A percentile compares a stretch with the other conserved stretches of the same genome.
These are phyloP conservation scores for Agelastica alni DNA, from an alignment of 2,888 invertebrate genomes.

Conservation along the genomic window DNA sequence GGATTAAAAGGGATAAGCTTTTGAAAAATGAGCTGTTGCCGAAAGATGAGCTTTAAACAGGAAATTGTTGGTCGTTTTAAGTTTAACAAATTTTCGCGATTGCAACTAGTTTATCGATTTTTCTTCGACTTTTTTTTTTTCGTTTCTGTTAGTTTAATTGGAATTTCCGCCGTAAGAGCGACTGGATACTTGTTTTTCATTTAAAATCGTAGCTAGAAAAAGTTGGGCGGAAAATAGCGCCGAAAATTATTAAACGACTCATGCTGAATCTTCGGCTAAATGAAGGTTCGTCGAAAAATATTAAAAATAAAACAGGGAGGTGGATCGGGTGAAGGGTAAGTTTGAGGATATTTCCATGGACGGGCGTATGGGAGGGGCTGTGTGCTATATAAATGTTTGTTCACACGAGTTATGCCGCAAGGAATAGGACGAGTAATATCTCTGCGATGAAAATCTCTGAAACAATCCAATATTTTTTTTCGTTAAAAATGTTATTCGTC, in stretches of 20 bases:
- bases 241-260: too few species aligned
- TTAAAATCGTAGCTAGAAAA: too few species aligned
- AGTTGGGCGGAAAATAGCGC: too few species aligned
- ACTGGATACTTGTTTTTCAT: too few species aligned
- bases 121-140: too few species aligned
- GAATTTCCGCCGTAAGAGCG: too few species aligned
- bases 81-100: slow-evolving; percentile 1
- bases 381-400: slow-evolving; percentile 81
- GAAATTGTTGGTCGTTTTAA: neutral
- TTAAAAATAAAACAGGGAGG: slow-evolving; percentile 57
- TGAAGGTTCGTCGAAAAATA: slow-evolving; percentile 1
- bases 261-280: too few species aligned
- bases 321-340: slow-evolving; percentile 55
- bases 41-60: neutral
- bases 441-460: slow-evolving; percentile 77
- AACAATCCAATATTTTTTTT: slow-evolving; percentile 56
- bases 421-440: slow-evolving; percentile 82
- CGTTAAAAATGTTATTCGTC: neutral
- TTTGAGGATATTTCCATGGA: slow-evolving; percentile 51
- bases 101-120: neutral
- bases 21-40: slow-evolving; percentile 11
- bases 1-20: slow-evolving; percentile 13
- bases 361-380: slow-evolving; percentile 52
- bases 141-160: too few species aligned
- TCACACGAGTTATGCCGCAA: slow-evolving; percentile 83